These are phyloP conservation scores for Hyperopisus bebe DNA, from an alignment of 2,113 vertebrate genomes.

Conservation along the genomic window DNA sequence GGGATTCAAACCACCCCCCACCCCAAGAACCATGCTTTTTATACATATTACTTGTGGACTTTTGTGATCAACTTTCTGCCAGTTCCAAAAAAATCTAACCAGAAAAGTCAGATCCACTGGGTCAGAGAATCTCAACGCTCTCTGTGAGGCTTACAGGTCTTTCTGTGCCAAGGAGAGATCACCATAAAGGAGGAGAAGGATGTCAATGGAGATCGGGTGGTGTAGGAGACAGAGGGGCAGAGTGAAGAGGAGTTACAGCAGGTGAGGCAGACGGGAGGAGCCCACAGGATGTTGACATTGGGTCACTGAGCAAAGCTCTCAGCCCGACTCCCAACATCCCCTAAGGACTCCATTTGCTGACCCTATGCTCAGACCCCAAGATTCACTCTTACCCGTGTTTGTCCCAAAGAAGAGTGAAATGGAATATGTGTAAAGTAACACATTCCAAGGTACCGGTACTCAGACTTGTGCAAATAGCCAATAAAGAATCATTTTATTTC, in stretches of 20 bases:
- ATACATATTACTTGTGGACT: background rate
- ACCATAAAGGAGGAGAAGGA: background rate
- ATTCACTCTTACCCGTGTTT: background rate
- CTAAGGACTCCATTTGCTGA: background rate
- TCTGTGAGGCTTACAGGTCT: background rate
- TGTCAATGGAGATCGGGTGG: background rate
- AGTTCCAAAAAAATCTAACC: background rate
- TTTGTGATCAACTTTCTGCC: background rate
- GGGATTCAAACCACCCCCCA: background rate
- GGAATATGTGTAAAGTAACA: background rate
- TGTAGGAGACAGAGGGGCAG: background rate
- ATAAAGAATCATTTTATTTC: background rate
- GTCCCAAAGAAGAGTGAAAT: background rate
- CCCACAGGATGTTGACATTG: background rate
- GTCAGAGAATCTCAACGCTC: background rate
- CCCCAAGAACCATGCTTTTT: background rate
- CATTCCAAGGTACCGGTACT: background rate
- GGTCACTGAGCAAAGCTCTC: background rate
- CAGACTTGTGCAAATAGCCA: background rate
- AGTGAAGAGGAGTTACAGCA: background rate
- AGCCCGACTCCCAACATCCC: background rate
- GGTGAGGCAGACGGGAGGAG: background rate
- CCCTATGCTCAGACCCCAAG: background rate
- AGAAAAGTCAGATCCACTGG: background rate
- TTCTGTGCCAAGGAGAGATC: background rate